These are phyloP conservation scores for Slavum lentiscoides DNA, from an alignment of 2,888 invertebrate genomes.

Conservation along the genomic window DNA sequence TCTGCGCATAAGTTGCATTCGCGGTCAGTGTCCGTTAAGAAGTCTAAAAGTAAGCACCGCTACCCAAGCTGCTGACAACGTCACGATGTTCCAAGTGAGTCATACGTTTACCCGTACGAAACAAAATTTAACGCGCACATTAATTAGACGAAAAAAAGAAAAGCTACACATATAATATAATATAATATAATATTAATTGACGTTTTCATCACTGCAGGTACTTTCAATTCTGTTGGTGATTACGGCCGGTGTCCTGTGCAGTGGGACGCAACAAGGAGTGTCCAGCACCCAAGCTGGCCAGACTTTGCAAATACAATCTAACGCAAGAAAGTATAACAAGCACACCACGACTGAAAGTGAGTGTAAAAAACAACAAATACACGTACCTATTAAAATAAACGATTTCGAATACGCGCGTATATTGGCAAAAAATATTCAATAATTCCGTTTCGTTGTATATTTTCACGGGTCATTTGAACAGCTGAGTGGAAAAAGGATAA, in stretches of 20 bases:
- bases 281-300: constrained; percentile 41
- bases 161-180: too few species aligned
- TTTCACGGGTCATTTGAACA: too few species aligned
- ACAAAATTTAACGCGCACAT: too few species aligned
- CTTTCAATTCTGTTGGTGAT: constrained; percentile 21
- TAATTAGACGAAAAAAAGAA: too few species aligned
- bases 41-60: background rate
- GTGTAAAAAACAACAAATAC: constrained; percentile 3
- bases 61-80: background rate
- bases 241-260: constrained; percentile 23
- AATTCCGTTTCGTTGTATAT: too few species aligned
- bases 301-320: constrained; percentile 41
- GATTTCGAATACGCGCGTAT: background rate
- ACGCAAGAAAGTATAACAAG: constrained; percentile 43
- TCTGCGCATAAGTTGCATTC: background rate
- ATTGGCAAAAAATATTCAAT: too few species aligned
- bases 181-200: too few species aligned
- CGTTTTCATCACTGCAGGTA: background rate
- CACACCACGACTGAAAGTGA: constrained; percentile 47
- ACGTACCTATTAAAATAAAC: background rate
- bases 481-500: too few species aligned
- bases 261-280: constrained; percentile 37
- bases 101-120: too few species aligned
- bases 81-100: constrained; percentile 30
- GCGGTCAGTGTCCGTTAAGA: constrained; percentile 23